Base-by-base conservation (phyloP, 2,888 invertebrate species). In the Calliopum simillimum region DNA sequence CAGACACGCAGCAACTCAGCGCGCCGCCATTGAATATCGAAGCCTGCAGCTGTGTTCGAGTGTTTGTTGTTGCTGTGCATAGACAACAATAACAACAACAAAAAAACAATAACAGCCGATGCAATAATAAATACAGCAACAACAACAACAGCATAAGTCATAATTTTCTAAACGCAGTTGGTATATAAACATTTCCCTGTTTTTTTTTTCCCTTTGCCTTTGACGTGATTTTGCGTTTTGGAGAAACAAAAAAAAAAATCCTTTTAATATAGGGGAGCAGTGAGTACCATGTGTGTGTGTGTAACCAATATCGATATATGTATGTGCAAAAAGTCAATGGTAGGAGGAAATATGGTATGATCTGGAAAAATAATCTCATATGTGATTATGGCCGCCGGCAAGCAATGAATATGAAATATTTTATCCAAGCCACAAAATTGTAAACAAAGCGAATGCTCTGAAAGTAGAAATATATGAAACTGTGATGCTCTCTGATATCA, bases 1-100 rank as follows among this genome's bases (percentile, higher is more conserved):
- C 69, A 74, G 70, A 66, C 59, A 71, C 71, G 47, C 68, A 65
- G 63, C 67, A 70, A 61, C 72, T 74, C 65, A 69, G 46, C 71
- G 46, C 71, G 44, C 65, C 49, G 49, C 51, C 64, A 64, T 69
- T 33, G 65, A 68, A 59, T 19, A n/a, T 19, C 49, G 53, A 53
- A 51, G 67, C 58, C 58, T 46, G 67, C 67, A 67, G 58, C 56
- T 56, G 56, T 25, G 67, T 47, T 67, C 33, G 33, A 55, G n/a
- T 55, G 13, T 55, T 55, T 55, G 33, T 33, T 33, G 33, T 33
- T 33, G 33, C 8, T 33, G 33, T 66, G 55, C 65, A 55, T 41
- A 33, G 67, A 46, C 61, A 61, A 21, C 44, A 61, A 11, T 16
- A 61, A 61, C 16, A 41, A 19, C 16, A 21, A 59, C 19, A 65